These are phyloP conservation scores for Arvicanthis niloticus DNA, from an alignment of 2,113 vertebrate genomes.

Conservation along the genomic window DNA sequence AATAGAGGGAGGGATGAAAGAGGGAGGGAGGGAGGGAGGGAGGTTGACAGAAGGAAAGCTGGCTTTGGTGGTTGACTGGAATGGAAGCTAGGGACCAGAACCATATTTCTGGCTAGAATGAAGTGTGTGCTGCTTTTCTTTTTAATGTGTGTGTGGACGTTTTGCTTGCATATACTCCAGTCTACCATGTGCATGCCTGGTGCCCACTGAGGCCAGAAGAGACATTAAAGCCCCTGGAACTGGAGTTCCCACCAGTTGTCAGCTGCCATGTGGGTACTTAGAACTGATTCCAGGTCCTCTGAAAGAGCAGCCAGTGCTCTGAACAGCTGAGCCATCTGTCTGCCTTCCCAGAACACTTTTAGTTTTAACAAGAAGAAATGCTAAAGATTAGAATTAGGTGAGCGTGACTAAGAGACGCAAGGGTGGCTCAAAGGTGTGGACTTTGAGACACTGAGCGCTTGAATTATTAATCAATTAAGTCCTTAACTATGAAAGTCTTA, in stretches of 20 bases:
- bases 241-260: neutral
- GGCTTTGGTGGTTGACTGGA: neutral
- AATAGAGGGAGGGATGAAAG: neutral
- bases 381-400: neutral
- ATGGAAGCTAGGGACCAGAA: neutral
- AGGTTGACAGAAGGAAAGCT: neutral
- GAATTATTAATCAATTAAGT: neutral
- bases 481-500: neutral
- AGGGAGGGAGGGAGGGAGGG: too few species aligned
- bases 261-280: neutral
- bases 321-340: neutral
- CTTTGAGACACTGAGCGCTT: neutral
- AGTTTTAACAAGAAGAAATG: neutral
- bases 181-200: neutral
- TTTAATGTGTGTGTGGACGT: neutral
- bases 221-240: neutral
- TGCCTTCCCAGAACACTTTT: neutral
- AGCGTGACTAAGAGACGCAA: neutral
- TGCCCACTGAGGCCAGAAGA: neutral
- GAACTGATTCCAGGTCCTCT: neutral
- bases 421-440: neutral
- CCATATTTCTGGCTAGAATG: constrained; percentile 8
- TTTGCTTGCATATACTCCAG: neutral
- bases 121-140: neutral
- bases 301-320: neutral